These are phyloP conservation scores for Caerostris extrusa DNA, from an alignment of 1,140 invertebrate genomes.

Conservation along the genomic window DNA sequence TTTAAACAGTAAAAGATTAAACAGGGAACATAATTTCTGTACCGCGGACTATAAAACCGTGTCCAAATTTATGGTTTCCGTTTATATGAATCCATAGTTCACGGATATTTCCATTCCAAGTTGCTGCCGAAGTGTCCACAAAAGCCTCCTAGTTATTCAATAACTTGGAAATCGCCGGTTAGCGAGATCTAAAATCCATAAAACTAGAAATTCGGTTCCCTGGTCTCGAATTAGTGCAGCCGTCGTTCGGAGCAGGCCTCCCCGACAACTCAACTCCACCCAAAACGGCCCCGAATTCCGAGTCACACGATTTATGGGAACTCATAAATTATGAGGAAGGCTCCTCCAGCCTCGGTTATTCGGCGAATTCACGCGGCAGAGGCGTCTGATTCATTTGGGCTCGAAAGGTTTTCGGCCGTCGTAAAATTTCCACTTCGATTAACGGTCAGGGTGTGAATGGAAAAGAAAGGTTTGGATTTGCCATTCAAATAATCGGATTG, in stretches of 20 bases:
- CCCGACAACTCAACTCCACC: constrained; percentile 58
- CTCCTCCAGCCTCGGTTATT: neutral
- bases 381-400: constrained; percentile 50
- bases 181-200: constrained; percentile 38
- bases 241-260: neutral
- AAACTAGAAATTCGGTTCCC: constrained; percentile 29
- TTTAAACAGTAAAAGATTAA: too few relatives aligned
- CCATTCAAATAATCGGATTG: constrained; percentile 12
- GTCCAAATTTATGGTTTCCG: too few relatives aligned
- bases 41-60: too few relatives aligned
- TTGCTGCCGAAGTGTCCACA: neutral
- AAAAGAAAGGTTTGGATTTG: constrained; percentile 28
- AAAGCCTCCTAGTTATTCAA: neutral
- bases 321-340: constrained; percentile 58
- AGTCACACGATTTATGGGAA: constrained; percentile 53
- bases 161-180: constrained; percentile 1
- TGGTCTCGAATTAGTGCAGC: constrained; percentile 41
- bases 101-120: too few relatives aligned
- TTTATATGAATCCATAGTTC: too few relatives aligned
- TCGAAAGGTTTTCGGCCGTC: neutral
- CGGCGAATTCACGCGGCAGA: neutral
- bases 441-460: constrained; percentile 30
- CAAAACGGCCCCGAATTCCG: neutral
- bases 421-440: constrained; percentile 51
- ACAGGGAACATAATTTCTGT: too few relatives aligned